A percentile compares a stretch with the other conserved stretches of the same genome.
These are phyloP conservation scores for Perca fluviatilis DNA, from an alignment of 2,113 vertebrate genomes.

Conservation along the genomic window DNA sequence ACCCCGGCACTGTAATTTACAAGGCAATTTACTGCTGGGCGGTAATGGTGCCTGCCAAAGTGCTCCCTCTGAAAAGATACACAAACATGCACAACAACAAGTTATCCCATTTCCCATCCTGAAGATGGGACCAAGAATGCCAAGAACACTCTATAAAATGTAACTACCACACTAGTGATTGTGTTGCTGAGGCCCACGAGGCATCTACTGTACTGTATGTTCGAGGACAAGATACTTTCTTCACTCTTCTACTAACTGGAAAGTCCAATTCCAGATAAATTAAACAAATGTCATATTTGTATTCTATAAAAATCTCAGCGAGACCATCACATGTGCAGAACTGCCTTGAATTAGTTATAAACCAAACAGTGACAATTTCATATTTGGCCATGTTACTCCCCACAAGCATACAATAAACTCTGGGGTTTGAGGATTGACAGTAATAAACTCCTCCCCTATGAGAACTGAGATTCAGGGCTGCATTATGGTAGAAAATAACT, in stretches of 20 bases:
- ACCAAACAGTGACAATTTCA: not conserved
- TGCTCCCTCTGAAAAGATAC: constrained; percentile 87
- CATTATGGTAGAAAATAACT: not conserved
- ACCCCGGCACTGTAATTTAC: constrained; percentile 94
- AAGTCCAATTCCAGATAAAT: not conserved
- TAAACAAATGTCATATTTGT: not conserved
- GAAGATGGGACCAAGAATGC: constrained; percentile 65
- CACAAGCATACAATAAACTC: not conserved
- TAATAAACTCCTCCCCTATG: not conserved
- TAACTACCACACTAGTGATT: constrained; percentile 37
- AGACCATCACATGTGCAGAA: not conserved
- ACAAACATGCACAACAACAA: constrained; percentile 75
- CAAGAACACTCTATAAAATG: constrained; percentile 43
- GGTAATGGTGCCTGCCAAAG: constrained; percentile 89
- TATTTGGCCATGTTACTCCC: not conserved
- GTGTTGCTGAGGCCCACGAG: constrained; percentile 3
- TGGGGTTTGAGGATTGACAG: not conserved
- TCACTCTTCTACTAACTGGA: not conserved
- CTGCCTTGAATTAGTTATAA: not conserved
- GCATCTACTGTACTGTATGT: not conserved
- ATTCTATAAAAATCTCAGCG: not conserved
- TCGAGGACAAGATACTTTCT: not conserved
- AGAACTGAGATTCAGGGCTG: not conserved
- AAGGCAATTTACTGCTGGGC: constrained; percentile 92
- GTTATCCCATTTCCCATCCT: constrained; percentile 61